Evolutionary conservation across 2,888 invertebrate species (phyloP).

Genomic region (Troglohyphantes excavatus): DNA sequence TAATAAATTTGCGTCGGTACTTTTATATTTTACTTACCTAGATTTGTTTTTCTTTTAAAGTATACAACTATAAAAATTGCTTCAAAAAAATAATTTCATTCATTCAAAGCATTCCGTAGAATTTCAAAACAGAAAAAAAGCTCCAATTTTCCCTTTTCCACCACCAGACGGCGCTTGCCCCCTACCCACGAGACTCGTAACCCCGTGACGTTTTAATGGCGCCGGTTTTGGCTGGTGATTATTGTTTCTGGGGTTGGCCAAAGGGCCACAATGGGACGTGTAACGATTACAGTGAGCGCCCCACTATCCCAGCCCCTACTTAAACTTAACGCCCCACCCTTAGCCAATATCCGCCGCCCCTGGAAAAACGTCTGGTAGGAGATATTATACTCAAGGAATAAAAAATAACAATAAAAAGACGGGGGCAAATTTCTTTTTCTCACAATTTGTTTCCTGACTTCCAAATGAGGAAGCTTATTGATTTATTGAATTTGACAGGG

Average conservation of each 20-base stretch:
- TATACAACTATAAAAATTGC: no score
- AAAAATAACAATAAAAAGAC: constrained; percentile 7
- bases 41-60: no score
- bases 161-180: constrained; percentile 39
- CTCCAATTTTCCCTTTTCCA: background rate
- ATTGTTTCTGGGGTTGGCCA: constrained; percentile 66
- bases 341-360: constrained; percentile 35
- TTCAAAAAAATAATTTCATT: no score
- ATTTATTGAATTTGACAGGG: constrained; percentile 79
- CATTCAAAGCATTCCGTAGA: no score
- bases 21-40: no score
- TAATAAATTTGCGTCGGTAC: no score
- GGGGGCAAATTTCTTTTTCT: constrained; percentile 19
- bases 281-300: constrained; percentile 72
- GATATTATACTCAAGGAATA: constrained; percentile 52
- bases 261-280: constrained; percentile 76
- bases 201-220: constrained; percentile 75
- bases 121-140: background rate
- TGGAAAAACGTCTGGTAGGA: constrained; percentile 26
- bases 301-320: constrained; percentile 30
- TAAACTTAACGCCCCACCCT: constrained; percentile 34
- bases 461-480: constrained; percentile 76
- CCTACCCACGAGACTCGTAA: constrained; percentile 71
- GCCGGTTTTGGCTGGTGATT: constrained; percentile 76
- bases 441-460: constrained; percentile 76